phyloP scores from a whole-genome alignment of 2,797 vertebrate species.

The Hydrophis major region DNA sequence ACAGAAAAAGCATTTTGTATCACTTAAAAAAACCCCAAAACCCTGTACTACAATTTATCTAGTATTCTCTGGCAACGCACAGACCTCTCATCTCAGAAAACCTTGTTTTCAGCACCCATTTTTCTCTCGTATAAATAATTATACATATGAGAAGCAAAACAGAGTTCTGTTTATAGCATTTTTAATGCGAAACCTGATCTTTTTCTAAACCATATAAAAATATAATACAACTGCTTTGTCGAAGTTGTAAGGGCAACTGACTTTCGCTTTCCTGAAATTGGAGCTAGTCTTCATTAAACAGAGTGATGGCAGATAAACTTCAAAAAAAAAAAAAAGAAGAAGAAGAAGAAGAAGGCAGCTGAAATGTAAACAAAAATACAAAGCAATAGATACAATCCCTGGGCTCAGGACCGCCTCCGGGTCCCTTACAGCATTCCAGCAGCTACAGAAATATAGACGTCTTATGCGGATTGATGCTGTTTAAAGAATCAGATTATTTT shows the following conservation, averaged over 20 bases:
- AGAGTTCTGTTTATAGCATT: neutral
- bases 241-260: neutral
- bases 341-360: neutral
- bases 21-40: neutral
- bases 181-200: neutral
- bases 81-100: neutral
- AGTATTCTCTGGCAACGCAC: neutral
- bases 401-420: neutral
- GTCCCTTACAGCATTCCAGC: neutral
- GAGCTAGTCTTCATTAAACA: neutral
- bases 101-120: neutral
- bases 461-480: neutral
- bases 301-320: neutral
- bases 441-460: constrained; percentile 13
- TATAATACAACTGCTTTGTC: neutral
- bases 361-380: neutral
- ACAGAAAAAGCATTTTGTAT: neutral
- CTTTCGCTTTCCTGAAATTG: neutral
- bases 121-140: neutral
- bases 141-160: neutral
- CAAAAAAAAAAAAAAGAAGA: neutral
- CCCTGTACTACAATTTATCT: neutral
- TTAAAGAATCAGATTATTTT: neutral
- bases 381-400: neutral
- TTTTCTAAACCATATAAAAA: constrained; percentile 1